Evolutionary conservation across 2,888 invertebrate genomes (phyloP), one percentile per base, ranked within the genome.

Genomic region (Sinotaia quadrata): DNA sequence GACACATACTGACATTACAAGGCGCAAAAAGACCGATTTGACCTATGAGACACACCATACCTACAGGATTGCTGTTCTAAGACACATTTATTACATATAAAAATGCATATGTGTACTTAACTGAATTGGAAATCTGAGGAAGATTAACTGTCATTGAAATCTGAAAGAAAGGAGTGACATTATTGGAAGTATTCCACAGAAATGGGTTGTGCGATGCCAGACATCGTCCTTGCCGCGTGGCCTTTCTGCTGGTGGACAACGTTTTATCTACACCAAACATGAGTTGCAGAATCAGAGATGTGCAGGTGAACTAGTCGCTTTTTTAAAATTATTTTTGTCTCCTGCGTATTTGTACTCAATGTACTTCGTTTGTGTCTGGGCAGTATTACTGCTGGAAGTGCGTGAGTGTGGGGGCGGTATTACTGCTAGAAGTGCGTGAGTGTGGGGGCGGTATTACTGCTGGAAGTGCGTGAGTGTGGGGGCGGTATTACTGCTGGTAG

Each of bases 171-270:
- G n/a, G n/a, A n/a, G n/a, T n/a, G n/a, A n/a, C n/a, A n/a, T n/a
- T n/a, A n/a, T n/a, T n/a, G n/a, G n/a, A n/a, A n/a, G n/a, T n/a
- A n/a, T n/a, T 47, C 21, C 27, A n/a, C 31, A 67, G 58, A 34
- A 44, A 68, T 52, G 70, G 73, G 4, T 51, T 75, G 8, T 75
- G 73, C 72, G 73, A 75, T 44, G 66, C 60, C 18, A 57, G 36
- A 18, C 54, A 49, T 5, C 60, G 57, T 15, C 29, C 18, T 0
- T 75, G 75, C 67, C 54, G 57, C 10, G 34, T 58, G 18, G 52
- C 72, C 5, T 36, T 59, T 18, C 67, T 70, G 3, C 68, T 60
- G 57, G 72, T 72, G 18, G 68, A 69, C 10, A 66, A 65, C n/a
- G 73, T 75, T 49, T 37, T 65, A 24, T 44, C 63, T 34, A 66